Base-by-base conservation (phyloP, 2,888 invertebrate genomes). In the Ennomos erosarius region DNA sequence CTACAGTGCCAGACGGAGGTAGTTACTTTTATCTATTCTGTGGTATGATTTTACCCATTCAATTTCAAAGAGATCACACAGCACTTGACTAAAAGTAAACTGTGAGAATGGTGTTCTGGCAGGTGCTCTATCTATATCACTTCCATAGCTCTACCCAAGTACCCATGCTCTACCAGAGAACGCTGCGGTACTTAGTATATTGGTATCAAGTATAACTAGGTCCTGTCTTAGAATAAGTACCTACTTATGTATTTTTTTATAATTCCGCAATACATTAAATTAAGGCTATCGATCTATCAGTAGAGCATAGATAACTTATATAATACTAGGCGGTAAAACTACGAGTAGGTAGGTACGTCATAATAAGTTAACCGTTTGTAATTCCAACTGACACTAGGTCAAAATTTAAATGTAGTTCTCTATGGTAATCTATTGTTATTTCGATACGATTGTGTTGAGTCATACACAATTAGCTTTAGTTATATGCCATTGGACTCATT, bases 401-500 rank as follows among this genome's bases (percentile, higher is more conserved):
- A 50, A 53, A 56, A 49, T 39, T 49, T 49, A 42, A 53, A 44
- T 49, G 48, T 36, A 42, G 48, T 44, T 55, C 9, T 57, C 33
- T 49, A 57, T 56, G 50, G 34, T 56, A 74, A 72, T 74, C 69
- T 73, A 79, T 81, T 81, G 79, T 81, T 80, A 73, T 74, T 74
- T 68, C 64, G 67, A 75, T 73, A 75, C 74, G 76, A 75, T 81
- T 78, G 74, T 71, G 73, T 77, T 77, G 74, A 76, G 59, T 70
- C 70, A 72, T 58, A 62, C 69, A 66, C 70, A 68, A 70, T 71
- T 73, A 71, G 70, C 70, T 78, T 72, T 70, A 61, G 74, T 75
- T 78, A 76, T 78, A 76, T 73, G 75, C 65, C 67, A 75, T 73
- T 70, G 64, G 40, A 61, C 71, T 68, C 67, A 75, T 78, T 73